Evolutionary conservation across 2,888 invertebrate species (phyloP), one percentile per base, ranked within the genome.

Genomic region (Mantis religiosa): DNA sequence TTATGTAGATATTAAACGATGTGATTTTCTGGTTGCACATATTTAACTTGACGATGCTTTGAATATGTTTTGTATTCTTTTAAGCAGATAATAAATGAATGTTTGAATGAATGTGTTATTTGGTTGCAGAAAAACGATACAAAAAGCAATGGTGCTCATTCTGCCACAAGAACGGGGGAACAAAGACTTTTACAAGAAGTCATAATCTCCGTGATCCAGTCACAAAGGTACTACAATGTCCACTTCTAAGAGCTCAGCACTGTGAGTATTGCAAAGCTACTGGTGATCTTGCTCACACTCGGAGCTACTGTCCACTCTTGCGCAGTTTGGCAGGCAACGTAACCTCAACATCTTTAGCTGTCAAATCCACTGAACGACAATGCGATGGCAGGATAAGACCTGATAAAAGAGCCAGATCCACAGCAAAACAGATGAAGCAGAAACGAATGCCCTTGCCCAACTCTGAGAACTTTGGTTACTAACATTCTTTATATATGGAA

Each of bases 81-180:
- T n/a, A n/a, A n/a, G n/a, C n/a, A n/a, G n/a, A n/a, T n/a, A n/a
- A n/a, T n/a, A n/a, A n/a, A n/a, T n/a, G n/a, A n/a, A n/a, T n/a
- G n/a, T n/a, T n/a, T n/a, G n/a, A n/a, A n/a, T n/a, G n/a, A n/a
- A n/a, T 34, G 3, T 34, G 7, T 7, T 3, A 7, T 7, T 34
- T 12, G 41, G 41, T 41, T 41, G 25, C 54, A 71, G 54, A 6
- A 20, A 8, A 0, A 1, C 20, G 3, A 7, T 3, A 20, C 54
- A 4, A 7, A 1, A 1, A 27, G 9, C 15, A 47, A 12, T 71
- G 47, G n/a, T 89, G 89, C 27, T 25, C 27, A 4, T 89, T 89
- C 85, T 89, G 89, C 54, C 34, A n/a, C 15, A 89, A 88, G 54
- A 89, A 89, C 82, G 85, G 83, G 28, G 89, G 88, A 82, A 30